phyloP scores from a whole-genome alignment of 2,888 invertebrate species.

The Melipona bicolor region DNA sequence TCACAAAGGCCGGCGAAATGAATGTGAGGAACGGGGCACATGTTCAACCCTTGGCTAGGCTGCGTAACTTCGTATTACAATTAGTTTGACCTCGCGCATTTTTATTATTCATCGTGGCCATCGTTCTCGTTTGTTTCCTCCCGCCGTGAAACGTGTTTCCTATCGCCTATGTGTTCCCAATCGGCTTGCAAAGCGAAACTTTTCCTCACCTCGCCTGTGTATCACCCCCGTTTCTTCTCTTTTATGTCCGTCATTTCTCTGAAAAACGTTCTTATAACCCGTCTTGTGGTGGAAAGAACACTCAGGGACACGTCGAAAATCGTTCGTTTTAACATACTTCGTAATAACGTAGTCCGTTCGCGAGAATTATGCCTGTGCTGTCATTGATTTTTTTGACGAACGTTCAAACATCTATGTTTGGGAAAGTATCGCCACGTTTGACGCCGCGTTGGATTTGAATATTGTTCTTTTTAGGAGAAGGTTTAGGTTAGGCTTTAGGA shows the following conservation, averaged over 20 bases:
- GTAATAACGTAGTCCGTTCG: no score
- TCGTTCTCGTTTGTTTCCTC: constrained; percentile 14
- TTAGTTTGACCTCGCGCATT: constrained; percentile 81
- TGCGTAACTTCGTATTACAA: constrained; percentile 73
- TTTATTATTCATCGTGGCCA: constrained; percentile 78
- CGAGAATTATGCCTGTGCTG: no score
- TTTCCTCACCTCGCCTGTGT: neutral
- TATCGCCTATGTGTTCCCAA: constrained; percentile 33
- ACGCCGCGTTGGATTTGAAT: no score
- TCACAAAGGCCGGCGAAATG: constrained; percentile 62
- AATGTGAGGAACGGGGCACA: constrained; percentile 75
- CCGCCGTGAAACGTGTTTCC: constrained; percentile 48
- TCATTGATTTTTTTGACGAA: no score
- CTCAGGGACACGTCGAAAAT: neutral
- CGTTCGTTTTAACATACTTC: no score
- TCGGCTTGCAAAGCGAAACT: constrained; percentile 16
- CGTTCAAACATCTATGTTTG: no score
- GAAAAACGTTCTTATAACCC: constrained; percentile 9
- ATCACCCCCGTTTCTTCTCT: no score
- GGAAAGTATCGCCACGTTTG: no score
- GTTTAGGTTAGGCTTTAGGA: no score
- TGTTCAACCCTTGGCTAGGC: constrained; percentile 63
- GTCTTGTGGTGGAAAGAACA: neutral
- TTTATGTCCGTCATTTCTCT: neutral
- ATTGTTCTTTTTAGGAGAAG: no score